A percentile compares a stretch with the other conserved stretches of the same genome.
These are phyloP conservation scores for Ameiurus melas DNA, from an alignment of 2,113 vertebrate species.

Conservation along the genomic window DNA sequence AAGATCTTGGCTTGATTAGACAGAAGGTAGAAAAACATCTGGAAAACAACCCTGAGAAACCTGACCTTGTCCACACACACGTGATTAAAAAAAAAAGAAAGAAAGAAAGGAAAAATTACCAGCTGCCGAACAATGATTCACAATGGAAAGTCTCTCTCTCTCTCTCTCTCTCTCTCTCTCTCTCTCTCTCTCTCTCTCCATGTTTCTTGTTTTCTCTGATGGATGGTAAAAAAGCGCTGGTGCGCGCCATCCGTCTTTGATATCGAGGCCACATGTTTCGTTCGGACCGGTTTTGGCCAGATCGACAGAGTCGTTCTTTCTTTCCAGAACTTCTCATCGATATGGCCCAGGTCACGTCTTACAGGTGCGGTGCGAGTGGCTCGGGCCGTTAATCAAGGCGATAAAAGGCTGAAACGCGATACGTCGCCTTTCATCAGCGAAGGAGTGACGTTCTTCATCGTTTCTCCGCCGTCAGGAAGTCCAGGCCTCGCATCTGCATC, in stretches of 20 bases:
- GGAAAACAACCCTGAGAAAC: slow-evolving; percentile 35
- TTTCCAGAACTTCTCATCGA: slow-evolving; percentile 33
- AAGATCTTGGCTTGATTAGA: slow-evolving; percentile 36
- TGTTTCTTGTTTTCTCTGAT: slow-evolving; percentile 55
- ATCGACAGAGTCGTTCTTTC: not conserved
- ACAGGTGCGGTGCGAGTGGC: slow-evolving; percentile 23
- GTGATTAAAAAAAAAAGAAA: slow-evolving; percentile 10
- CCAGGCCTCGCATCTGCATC: slow-evolving; percentile 23
- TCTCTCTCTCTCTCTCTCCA: slow-evolving; percentile 57
- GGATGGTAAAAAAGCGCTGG: slow-evolving; percentile 58
- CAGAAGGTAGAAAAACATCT: slow-evolving; percentile 53
- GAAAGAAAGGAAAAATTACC: slow-evolving; percentile 69
- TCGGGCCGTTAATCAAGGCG: slow-evolving; percentile 26
- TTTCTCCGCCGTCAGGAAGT: not conserved
- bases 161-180: slow-evolving; percentile 56
- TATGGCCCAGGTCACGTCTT: slow-evolving; percentile 20
- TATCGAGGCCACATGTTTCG: slow-evolving; percentile 58
- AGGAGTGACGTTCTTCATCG: not conserved
- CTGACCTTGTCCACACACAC: slow-evolving; percentile 21
- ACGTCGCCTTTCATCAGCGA: not conserved
- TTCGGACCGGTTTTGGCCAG: slow-evolving; percentile 35
- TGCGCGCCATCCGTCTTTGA: slow-evolving; percentile 58
- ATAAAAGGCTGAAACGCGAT: slow-evolving; percentile 31
- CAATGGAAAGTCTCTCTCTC: slow-evolving; percentile 66
- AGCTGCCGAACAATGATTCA: slow-evolving; percentile 75